Evolutionary conservation across 2,113 vertebrate species (phyloP).

Genomic region (Uropsilus gracilis): DNA sequence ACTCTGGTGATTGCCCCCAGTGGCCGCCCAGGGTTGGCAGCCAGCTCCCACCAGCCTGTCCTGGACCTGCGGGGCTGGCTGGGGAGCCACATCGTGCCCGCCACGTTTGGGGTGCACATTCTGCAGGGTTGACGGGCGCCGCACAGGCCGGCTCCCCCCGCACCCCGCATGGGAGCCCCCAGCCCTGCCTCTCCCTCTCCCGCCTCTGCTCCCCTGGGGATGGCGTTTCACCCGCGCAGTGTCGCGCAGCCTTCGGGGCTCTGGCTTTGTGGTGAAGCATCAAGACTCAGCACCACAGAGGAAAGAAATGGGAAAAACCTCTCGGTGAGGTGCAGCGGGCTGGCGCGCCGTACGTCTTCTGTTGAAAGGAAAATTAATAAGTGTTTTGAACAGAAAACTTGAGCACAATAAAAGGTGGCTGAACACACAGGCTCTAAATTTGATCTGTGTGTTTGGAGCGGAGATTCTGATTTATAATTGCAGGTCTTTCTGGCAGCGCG

Average conservation of each 20-base stretch:
- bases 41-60: background rate
- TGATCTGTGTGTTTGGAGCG: constrained; percentile 18
- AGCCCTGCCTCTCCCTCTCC: background rate
- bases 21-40: background rate
- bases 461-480: constrained; percentile 50
- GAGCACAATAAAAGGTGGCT: constrained; percentile 45
- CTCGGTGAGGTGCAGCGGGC: background rate
- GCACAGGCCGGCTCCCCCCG: background rate
- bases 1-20: background rate
- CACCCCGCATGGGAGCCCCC: background rate
- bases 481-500: constrained; percentile 7
- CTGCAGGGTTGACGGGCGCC: background rate
- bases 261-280: background rate
- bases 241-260: background rate
- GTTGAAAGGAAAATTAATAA: constrained; percentile 69
- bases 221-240: background rate
- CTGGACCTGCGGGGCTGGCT: background rate
- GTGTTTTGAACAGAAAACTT: constrained; percentile 55
- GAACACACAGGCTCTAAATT: constrained; percentile 41
- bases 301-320: background rate
- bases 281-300: background rate
- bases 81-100: background rate
- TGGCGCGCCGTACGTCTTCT: background rate
- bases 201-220: background rate
- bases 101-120: background rate